Evolutionary conservation across 2,113 vertebrate species (phyloP), one percentile per base, ranked within the genome.

Genomic region (Ctenodactylus gundi): DNA sequence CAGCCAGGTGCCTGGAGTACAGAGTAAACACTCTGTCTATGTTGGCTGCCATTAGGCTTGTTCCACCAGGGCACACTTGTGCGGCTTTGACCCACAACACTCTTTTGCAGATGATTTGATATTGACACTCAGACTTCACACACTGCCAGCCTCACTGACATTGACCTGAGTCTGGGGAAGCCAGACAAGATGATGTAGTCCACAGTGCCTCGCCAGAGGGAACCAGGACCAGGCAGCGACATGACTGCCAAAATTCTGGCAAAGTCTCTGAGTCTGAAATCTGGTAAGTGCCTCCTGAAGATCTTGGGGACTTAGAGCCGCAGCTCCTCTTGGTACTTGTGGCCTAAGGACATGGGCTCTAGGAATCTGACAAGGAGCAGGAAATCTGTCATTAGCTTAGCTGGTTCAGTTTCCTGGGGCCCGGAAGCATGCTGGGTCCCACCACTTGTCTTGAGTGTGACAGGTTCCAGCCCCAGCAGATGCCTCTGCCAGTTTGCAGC

Each of bases 391-490:
- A 0, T 36, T 17, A 23, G 72, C 12, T 91, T 49, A 76, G 46
- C 21, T 72, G 36, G 44, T 20, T 85, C 25, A 6, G 72, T 29
- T 36, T 70, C 70, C 53, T 3, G 17, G n/a, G 46, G 68, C 39
- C 58, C 36, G 55, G n/a, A 90, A 86, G 51, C 17, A 90, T 62
- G 58, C 25, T 2, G 6, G 73, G 93, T 82, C 46, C 83, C 34
- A 6, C 51, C 0, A 3, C n/a, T 90, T 34, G 21, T 93, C 78
- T 60, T 29, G 46, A 51, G 17, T 3, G 72, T 23, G 92, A 73
- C 72, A 64, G 65, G 76, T 73, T 72, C 92, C 88, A 67, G 93
- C 93, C 97, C 87, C 76, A 58, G 51, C 96, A 92, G 95, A 82
- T 95, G 93, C 49, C 84, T 44, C 92, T 85, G 87, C 73, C 72